Evolutionary conservation across 2,797 vertebrate genomes (phyloP).

Genomic region (Pipistrellus pipistrellus): DNA sequence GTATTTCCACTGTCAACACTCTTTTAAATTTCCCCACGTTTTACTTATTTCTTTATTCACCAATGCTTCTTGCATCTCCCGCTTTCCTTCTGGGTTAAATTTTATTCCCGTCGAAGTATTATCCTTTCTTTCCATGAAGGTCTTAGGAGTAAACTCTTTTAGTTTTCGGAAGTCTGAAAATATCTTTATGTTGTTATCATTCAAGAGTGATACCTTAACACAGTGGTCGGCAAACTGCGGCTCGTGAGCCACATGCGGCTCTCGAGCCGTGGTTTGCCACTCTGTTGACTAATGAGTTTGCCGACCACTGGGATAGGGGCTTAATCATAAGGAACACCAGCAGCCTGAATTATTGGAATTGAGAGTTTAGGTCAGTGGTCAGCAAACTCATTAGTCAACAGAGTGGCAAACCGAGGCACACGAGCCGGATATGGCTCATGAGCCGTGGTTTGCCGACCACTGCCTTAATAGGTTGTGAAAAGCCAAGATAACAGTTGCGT

Average conservation of each 20-base stretch:
- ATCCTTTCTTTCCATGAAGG: conserved; percentile 32
- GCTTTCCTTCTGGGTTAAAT: neutral
- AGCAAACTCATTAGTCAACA: no score
- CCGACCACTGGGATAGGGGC: no score
- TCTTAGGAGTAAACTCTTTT: conserved; percentile 21
- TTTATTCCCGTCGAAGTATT: conserved; percentile 2
- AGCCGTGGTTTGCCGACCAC: no score
- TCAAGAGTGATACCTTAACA: conserved; percentile 19
- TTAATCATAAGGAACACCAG: no score
- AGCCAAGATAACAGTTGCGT: neutral
- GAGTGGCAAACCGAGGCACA: no score
- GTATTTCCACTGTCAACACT: neutral
- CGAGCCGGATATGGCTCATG: no score
- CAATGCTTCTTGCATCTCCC: neutral
- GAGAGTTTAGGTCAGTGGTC: no score
- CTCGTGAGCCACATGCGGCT: no score
- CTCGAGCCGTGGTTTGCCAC: no score
- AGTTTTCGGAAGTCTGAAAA: neutral
- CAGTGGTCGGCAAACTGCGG: no score
- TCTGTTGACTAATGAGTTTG: no score
- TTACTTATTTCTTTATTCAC: neutral
- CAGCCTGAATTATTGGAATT: no score
- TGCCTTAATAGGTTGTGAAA: neutral
- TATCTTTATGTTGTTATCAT: conserved; percentile 43
- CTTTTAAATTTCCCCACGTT: neutral